Evolutionary conservation across 2,113 vertebrate genomes (phyloP).

Genomic region (Triplophysa tibetana): DNA sequence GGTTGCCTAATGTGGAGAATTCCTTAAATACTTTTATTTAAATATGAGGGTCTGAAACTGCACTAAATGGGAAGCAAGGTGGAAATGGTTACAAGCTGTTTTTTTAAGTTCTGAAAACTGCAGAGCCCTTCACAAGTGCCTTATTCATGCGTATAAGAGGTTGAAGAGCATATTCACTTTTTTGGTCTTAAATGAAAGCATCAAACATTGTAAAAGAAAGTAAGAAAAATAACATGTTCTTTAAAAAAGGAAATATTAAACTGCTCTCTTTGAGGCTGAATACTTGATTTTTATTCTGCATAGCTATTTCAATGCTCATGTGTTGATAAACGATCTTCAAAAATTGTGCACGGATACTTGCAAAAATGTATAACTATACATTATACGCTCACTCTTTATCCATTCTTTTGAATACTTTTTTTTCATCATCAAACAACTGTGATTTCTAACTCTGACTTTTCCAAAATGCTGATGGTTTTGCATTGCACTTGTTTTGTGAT

Average conservation of each 20-base stretch:
- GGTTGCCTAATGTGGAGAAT: constrained; percentile 6
- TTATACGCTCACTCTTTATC: background rate
- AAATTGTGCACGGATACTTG: background rate
- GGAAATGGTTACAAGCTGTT: background rate
- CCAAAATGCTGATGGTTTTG: background rate
- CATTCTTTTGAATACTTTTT: background rate
- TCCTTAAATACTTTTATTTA: background rate
- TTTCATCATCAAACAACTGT: background rate
- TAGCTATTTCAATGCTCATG: too few relatives aligned
- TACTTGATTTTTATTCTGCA: too few relatives aligned
- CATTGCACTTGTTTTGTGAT: background rate
- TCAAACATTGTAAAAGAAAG: background rate
- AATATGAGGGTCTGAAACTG: background rate
- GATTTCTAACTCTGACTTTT: constrained; percentile 3
- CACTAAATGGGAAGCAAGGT: background rate
- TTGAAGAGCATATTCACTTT: too few relatives aligned
- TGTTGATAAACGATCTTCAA: too few relatives aligned
- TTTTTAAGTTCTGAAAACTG: background rate
- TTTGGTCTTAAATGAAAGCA: too few relatives aligned
- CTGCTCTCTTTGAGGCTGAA: too few relatives aligned
- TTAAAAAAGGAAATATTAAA: too few relatives aligned
- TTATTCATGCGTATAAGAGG: background rate
- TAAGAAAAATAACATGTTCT: background rate
- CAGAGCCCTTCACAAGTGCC: background rate
- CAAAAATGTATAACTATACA: background rate